Conservation (phyloP, 2,113 vertebrate species). For the Machaerirhynchus nigripectus region DNA sequence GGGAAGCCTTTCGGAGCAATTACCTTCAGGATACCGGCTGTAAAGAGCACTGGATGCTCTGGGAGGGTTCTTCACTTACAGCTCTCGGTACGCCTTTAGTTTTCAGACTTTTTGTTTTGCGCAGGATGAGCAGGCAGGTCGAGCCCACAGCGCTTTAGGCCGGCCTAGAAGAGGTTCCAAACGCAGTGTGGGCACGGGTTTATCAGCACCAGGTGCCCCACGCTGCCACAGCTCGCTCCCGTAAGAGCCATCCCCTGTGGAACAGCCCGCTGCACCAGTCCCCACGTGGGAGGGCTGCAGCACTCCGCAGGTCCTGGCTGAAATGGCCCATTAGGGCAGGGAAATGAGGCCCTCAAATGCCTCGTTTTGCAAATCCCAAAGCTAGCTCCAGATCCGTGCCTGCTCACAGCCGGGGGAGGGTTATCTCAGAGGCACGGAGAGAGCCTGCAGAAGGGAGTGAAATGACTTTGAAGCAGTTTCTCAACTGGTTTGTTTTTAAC, state of each 20-base stretch:
- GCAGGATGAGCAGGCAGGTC: neutral
- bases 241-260: neutral
- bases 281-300: neutral
- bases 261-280: neutral
- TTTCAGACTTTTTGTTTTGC: neutral
- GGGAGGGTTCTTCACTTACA: neutral
- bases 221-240: neutral
- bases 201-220: neutral
- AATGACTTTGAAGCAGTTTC: neutral
- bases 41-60: neutral
- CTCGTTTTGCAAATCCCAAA: neutral
- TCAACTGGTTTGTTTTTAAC: neutral
- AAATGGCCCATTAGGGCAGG: neutral
- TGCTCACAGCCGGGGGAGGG: neutral
- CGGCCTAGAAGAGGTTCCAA: neutral
- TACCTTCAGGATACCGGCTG: neutral
- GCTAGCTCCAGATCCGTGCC: neutral
- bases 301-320: neutral
- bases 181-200: neutral
- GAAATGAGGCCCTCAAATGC: slow-evolving; percentile 1
- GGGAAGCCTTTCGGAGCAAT: neutral
- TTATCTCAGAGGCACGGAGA: neutral
- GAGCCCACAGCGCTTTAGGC: neutral
- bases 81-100: neutral
- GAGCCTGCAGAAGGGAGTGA: neutral